Conservation (phyloP, 92 coral and sea anemone genomes). For the Galaxea fascicularis region DNA sequence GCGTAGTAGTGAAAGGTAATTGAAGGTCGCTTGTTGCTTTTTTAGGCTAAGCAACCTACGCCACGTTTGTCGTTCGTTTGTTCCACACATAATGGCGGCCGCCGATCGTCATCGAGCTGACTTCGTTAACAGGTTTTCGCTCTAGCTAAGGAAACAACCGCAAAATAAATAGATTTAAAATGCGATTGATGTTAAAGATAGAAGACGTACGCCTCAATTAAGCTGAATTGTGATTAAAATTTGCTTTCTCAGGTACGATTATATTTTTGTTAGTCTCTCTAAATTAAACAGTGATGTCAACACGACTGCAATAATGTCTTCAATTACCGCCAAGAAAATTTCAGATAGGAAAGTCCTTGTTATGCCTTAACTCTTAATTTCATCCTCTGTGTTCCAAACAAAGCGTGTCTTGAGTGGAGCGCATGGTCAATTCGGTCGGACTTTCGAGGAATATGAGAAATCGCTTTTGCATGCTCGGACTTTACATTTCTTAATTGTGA, state of each 20-base stretch:
- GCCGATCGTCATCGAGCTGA: background rate
- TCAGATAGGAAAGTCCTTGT: background rate
- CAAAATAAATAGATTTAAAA: background rate
- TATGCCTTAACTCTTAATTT: background rate
- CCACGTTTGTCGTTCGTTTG: background rate
- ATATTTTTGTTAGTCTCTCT: background rate
- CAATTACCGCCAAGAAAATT: background rate
- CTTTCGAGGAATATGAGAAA: background rate
- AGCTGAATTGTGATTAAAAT: conserved; percentile 8
- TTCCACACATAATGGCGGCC: conserved; percentile 1
- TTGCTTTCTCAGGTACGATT: background rate
- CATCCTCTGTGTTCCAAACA: background rate
- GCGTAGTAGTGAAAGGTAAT: background rate
- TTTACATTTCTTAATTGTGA: background rate
- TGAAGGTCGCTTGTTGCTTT: background rate
- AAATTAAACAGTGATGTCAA: conserved; percentile 1
- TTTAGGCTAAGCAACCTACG: background rate
- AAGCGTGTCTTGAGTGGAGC: background rate
- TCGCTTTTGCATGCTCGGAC: background rate
- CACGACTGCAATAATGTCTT: conserved; percentile 14
- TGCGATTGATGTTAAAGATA: background rate
- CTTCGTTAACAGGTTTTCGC: conserved; percentile 6
- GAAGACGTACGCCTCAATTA: background rate
- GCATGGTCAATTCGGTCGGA: background rate
- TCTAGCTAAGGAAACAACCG: background rate